Base-by-base conservation (phyloP, 2,888 invertebrate genomes). In the Aplocera efformata region DNA sequence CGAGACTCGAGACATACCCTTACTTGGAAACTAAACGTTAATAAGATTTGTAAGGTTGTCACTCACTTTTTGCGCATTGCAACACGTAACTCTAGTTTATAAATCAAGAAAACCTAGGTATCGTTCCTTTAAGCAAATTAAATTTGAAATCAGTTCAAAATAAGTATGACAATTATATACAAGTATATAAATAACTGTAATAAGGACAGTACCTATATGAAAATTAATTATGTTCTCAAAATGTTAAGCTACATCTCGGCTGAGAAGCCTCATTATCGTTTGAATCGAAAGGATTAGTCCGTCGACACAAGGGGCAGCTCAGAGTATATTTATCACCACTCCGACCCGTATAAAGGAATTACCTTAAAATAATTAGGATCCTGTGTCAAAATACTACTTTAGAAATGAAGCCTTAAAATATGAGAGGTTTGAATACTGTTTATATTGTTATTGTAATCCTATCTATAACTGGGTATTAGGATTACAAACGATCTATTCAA, bases 291-390 rank as follows among this genome's bases (percentile, higher is more conserved):
- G 63, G 71, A 72, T 79, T 72, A 76, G 51, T 34, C 31, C 58
- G 50, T 66, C 68, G 63, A 64, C 60, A 59, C 55, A 56, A 44
- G 49, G n/a, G 56, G 55, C 56, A 64, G 59, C 60, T 68, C 68
- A 60, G 48, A 63, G 58, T 53, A 61, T 65, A 63, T 65, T 59
- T 56, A 66, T 63, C 56, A 58, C 60, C 64, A 64, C 53, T 58
- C 56, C 59, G 58, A 65, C 52, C 58, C 54, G 53, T 61, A 73
- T 72, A 77, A 80, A 68, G 69, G 75, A 59, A 73, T 82, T 72
- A 82, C 69, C 67, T 72, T 72, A 69, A 75, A 79, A 81, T 83
- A 84, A 85, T 85, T 82, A 78, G 77, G 70, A 73, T 73, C 69
- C 60, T 60, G 72, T 81, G 85, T 86, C 86, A 85, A 82, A 86